Evolutionary conservation across 2,797 vertebrate species (phyloP), one percentile per base, ranked within the genome.

Genomic region (Heliangelus exortis): DNA sequence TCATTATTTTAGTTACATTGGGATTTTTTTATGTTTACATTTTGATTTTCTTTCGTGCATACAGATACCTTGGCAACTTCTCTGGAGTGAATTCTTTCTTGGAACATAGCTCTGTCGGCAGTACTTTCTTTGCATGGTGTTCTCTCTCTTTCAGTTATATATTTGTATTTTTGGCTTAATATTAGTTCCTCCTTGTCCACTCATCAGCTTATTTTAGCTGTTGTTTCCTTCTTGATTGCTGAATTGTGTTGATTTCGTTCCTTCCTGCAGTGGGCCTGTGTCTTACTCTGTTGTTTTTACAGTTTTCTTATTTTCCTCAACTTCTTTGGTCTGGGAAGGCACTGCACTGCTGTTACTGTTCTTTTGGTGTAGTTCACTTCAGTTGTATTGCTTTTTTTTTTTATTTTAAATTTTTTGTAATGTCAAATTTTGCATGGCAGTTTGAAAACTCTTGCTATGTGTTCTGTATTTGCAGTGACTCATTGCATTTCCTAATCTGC

Each of bases 121-220:
- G 25, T 84, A 51, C 78, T 94, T 93, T 91, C 76, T 61, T 78
- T 86, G 20, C 36, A 47, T 33, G 43, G 23, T 50, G 93, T 69
- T 87, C n/a, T 83, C 54, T 79, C 66, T 87, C 82, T 95, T 88
- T 84, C 34, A 47, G 76, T 92, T 81, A 53, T 82, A 67, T 96
- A 74, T 95, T 47, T 47, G 47, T 76, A 39, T 84, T 91, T 89
- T 92, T 10, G 25, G 31, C 68, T 96, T 91, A 88, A 26, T 92
- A 95, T 90, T 94, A 61, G 94, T 97, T 97, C 94, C 84, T 91
- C 39, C 39, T 63, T 65, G 61, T 93, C 88, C 74, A 84, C 73
- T 83, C 84, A 19, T 91, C 53, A 90, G 65, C 82, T 96, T 96
- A 93, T 97, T 97, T 95, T 95, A 96, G 93, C 84, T 75, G 65